Conservation (phyloP, 1,140 invertebrate species). For the Apis dorsata region DNA sequence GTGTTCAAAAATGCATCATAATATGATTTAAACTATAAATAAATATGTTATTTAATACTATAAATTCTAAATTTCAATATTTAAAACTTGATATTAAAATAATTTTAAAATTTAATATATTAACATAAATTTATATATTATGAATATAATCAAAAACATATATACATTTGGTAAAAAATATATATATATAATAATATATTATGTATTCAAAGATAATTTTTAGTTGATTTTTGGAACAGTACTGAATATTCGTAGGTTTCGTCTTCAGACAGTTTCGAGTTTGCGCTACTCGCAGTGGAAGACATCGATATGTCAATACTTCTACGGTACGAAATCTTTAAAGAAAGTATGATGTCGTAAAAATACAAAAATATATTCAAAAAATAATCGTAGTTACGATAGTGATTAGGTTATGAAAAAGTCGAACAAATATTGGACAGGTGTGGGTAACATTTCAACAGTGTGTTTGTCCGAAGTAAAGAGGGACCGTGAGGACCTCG, state of each 20-base stretch:
- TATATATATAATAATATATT: background rate
- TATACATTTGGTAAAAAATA: background rate
- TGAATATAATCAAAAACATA: background rate
- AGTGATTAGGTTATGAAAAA: slow-evolving; percentile 74
- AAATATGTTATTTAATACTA: background rate
- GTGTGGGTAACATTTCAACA: slow-evolving; percentile 74
- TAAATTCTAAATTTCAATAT: background rate
- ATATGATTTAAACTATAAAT: background rate
- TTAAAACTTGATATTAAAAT: background rate
- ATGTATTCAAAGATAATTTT: background rate
- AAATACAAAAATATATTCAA: slow-evolving; percentile 11
- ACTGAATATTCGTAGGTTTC: background rate
- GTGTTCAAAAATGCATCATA: slow-evolving; percentile 21
- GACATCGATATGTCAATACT: slow-evolving; percentile 72
- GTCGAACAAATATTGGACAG: slow-evolving; percentile 72
- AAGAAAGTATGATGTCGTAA: slow-evolving; percentile 60
- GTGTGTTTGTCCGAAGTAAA: slow-evolving; percentile 73
- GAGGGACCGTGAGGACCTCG: slow-evolving; percentile 65
- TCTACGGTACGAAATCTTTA: slow-evolving; percentile 49
- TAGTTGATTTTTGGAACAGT: slow-evolving; percentile 10
- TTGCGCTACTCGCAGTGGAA: slow-evolving; percentile 64
- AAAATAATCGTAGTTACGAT: slow-evolving; percentile 31
- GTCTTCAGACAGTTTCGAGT: slow-evolving; percentile 50
- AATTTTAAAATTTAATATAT: too few species aligned
- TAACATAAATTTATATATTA: background rate